A percentile compares a stretch with the other conserved stretches of the same genome.
These are phyloP conservation scores for Psix sp. DNA, from an alignment of 1,140 invertebrate species.

Conservation along the genomic window DNA sequence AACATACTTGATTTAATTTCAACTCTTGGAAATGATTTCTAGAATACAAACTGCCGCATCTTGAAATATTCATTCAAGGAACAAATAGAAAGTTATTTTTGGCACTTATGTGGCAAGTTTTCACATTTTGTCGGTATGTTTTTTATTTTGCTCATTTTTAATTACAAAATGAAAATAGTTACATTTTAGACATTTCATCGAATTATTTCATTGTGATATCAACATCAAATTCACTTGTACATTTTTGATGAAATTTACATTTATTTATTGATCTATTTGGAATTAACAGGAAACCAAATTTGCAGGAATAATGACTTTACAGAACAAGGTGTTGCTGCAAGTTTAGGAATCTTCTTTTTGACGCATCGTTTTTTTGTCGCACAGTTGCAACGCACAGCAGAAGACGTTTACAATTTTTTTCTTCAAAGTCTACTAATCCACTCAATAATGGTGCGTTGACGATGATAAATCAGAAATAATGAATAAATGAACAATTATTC, in stretches of 20 bases:
- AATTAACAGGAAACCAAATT: no score
- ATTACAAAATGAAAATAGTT: no score
- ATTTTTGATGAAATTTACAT: no score
- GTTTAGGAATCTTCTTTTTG: conserved; percentile 64
- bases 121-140: conserved; percentile 62
- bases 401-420: conserved; percentile 63
- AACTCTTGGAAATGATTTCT: neutral
- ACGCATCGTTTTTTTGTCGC: conserved; percentile 64
- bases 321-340: conserved; percentile 61
- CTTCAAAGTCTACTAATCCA: conserved; percentile 58
- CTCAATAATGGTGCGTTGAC: conserved; percentile 60
- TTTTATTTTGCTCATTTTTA: neutral
- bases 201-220: no score
- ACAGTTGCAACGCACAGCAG: conserved; percentile 48
- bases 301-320: conserved; percentile 64
- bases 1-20: neutral
- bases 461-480: no score
- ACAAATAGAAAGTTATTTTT: conserved; percentile 55
- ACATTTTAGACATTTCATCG: no score
- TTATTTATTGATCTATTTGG: no score
- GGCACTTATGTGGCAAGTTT: conserved; percentile 63
- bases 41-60: conserved; percentile 56
- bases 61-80: conserved; percentile 18
- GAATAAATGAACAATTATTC: no score
- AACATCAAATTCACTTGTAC: no score